Evolutionary conservation across 1,140 invertebrate genomes (phyloP).

Genomic region (Drosophila sucinea): DNA sequence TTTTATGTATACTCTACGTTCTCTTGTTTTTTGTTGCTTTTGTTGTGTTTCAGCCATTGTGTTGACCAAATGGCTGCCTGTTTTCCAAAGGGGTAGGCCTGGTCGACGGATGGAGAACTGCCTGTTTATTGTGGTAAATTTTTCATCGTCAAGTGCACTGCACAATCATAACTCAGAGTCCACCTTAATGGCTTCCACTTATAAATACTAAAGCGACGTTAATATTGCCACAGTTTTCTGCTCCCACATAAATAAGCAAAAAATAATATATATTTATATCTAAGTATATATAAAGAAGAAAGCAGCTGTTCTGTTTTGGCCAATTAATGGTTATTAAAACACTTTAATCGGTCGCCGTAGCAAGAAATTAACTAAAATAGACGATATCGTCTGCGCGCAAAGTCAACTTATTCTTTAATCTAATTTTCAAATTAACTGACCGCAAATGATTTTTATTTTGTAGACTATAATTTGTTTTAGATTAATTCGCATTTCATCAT

Average conservation of each 20-base stretch:
- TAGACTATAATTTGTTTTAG: not conserved
- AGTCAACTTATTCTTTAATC: no score
- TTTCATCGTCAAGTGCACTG: constrained; percentile 73
- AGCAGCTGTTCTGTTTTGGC: constrained; percentile 37
- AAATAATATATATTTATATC: not conserved
- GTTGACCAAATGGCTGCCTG: constrained; percentile 63
- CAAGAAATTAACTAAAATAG: constrained; percentile 9
- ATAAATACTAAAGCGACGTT: constrained; percentile 54
- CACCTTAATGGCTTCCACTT: constrained; percentile 71
- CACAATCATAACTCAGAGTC: constrained; percentile 74
- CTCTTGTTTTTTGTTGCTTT: constrained; percentile 15
- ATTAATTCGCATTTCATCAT: not conserved
- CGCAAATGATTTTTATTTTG: no score
- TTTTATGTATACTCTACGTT: not conserved
- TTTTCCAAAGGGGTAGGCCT: constrained; percentile 28
- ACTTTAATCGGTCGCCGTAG: constrained; percentile 46
- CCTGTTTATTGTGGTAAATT: constrained; percentile 68
- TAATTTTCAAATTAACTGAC: not conserved
- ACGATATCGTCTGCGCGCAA: no score
- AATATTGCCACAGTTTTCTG: constrained; percentile 57
- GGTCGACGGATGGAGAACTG: not conserved
- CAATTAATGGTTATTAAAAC: constrained; percentile 52
- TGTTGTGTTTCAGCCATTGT: constrained; percentile 49
- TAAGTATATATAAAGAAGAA: not conserved
- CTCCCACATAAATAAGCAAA: constrained; percentile 20